These are phyloP conservation scores for Pseudochirops cupreus DNA, from an alignment of 2,797 vertebrate species.

Conservation along the genomic window DNA sequence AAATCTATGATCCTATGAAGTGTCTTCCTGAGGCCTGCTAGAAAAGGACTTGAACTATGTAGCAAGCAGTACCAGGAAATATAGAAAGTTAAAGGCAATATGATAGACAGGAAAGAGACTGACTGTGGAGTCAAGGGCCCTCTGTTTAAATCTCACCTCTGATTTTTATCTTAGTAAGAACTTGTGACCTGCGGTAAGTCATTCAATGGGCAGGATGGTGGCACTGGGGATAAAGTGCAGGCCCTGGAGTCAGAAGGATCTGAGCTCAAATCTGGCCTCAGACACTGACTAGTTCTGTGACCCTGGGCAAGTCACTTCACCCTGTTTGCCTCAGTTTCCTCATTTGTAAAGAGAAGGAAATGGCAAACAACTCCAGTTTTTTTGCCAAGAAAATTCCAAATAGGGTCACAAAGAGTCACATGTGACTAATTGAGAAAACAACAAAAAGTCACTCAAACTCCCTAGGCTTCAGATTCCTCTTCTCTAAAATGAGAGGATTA, in stretches of 20 bases:
- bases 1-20: neutral
- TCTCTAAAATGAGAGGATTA: neutral
- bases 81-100: neutral
- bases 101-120: neutral
- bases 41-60: too few species aligned
- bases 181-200: neutral
- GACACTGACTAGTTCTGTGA: neutral
- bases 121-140: neutral
- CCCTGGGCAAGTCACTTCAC: neutral
- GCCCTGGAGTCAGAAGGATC: neutral
- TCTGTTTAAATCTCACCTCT: neutral
- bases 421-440: neutral
- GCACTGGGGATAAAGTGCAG: neutral
- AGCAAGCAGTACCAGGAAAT: neutral
- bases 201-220: neutral
- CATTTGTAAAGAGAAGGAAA: constrained; percentile 15
- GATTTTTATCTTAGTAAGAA: neutral
- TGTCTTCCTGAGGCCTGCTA: too few species aligned
- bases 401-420: neutral
- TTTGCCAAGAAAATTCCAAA: neutral
- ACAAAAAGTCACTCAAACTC: neutral
- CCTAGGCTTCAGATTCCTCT: neutral
- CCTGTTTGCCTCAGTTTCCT: neutral
- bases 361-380: neutral
- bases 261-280: neutral